Conservation (phyloP, 2,113 vertebrate genomes). For the Nibea coibor region DNA sequence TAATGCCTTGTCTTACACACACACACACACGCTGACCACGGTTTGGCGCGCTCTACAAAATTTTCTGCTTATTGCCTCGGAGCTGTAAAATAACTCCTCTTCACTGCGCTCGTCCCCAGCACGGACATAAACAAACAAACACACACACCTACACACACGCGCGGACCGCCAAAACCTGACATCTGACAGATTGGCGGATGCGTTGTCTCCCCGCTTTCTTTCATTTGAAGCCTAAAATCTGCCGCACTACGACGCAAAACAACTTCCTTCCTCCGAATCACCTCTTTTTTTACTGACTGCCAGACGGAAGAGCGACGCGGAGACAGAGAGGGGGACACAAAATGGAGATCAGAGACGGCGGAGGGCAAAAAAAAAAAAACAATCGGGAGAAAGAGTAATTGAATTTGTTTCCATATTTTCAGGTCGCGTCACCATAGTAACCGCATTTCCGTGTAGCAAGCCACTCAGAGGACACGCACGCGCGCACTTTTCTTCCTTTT, state of each 20-base stretch:
- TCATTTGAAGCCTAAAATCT: conserved; percentile 53
- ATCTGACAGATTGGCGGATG: conserved; percentile 54
- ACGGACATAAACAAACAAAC: conserved; percentile 62
- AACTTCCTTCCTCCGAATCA: conserved; percentile 52
- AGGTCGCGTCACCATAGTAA: conserved; percentile 73
- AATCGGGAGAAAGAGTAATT: conserved; percentile 54
- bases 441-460: conserved; percentile 46
- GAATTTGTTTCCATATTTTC: conserved; percentile 68
- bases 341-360: conserved; percentile 54
- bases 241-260: conserved; percentile 13
- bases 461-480: neutral
- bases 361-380: conserved; percentile 22
- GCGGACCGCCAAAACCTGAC: conserved; percentile 49
- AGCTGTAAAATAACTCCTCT: conserved; percentile 65
- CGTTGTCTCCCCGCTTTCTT: conserved; percentile 18
- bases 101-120: conserved; percentile 55
- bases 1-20: neutral
- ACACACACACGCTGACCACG: conserved; percentile 11
- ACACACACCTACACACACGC: conserved; percentile 56
- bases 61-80: conserved; percentile 48
- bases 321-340: conserved; percentile 31
- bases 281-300: neutral
- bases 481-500: neutral
- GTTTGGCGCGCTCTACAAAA: conserved; percentile 36
- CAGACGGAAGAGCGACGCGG: neutral